Percentiles rank a stretch among this genome's conserved stretches.
phyloP scores from a whole-genome alignment of 1,140 invertebrate genomes.

The Eupristina koningsbergeri region DNA sequence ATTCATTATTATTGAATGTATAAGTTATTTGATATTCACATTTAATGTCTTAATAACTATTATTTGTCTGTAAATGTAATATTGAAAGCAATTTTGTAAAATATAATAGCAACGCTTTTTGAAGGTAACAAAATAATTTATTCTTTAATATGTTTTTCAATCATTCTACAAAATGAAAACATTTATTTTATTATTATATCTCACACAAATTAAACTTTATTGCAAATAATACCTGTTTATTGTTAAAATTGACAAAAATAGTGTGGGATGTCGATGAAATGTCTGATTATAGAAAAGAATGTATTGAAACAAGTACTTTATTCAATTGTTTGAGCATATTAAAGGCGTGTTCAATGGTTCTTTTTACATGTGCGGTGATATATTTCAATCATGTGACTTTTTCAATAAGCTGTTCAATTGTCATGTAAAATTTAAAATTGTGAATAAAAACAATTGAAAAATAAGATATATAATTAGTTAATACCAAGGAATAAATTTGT shows the following conservation, averaged over 20 bases:
- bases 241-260: not conserved
- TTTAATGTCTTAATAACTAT: too few relatives aligned
- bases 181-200: not conserved
- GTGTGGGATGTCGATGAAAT: not conserved
- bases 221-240: too few relatives aligned
- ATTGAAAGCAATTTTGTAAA: not conserved
- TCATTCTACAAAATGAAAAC: too few relatives aligned
- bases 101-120: not conserved
- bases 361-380: too few relatives aligned
- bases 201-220: not conserved
- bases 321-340: not conserved
- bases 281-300: not conserved
- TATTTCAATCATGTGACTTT: not conserved
- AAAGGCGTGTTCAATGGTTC: too few relatives aligned
- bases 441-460: too few relatives aligned
- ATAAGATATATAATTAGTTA: too few relatives aligned
- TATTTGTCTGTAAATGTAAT: not conserved
- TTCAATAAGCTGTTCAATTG: slow-evolving; percentile 19
- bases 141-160: not conserved
- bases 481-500: too few relatives aligned
- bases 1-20: too few relatives aligned
- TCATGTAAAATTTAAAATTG: not conserved
- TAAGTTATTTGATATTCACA: too few relatives aligned
- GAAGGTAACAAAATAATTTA: not conserved
- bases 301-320: not conserved